Conservation (phyloP, 2,113 vertebrate genomes). For the Paralichthys olivaceus region DNA sequence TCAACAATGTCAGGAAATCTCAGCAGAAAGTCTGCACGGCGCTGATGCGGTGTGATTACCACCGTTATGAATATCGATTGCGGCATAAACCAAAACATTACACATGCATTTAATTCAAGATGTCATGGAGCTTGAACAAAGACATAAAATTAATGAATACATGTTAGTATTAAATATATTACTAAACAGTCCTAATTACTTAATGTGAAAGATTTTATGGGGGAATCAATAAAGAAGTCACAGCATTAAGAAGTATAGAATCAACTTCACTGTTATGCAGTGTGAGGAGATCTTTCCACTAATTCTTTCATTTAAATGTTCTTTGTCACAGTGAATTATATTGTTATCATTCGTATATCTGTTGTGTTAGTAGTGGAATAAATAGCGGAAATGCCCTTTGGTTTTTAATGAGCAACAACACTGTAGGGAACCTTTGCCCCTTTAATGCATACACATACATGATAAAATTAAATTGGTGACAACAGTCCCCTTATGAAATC, state of each 20-base stretch:
- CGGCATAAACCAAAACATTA: constrained; percentile 39
- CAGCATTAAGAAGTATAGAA: background rate
- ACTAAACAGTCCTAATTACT: constrained; percentile 55
- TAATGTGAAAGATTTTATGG: constrained; percentile 45
- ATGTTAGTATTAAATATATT: constrained; percentile 28
- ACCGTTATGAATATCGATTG: constrained; percentile 61
- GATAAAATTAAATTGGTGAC: too few relatives aligned
- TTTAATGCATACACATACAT: too few relatives aligned
- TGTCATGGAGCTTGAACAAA: constrained; percentile 7
- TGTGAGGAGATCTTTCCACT: background rate
- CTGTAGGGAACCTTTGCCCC: background rate
- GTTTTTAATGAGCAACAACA: constrained; percentile 17
- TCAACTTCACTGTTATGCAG: background rate
- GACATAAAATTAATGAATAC: constrained; percentile 37
- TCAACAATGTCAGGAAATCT: constrained; percentile 48
- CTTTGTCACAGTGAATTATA: constrained; percentile 7
- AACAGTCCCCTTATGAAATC: too few relatives aligned
- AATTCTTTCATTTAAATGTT: background rate
- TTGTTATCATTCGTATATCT: background rate
- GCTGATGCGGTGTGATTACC: constrained; percentile 36
- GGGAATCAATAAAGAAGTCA: constrained; percentile 42
- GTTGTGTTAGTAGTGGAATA: background rate
- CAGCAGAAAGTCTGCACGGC: constrained; percentile 4
- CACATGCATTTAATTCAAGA: constrained; percentile 39
- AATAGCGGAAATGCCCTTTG: constrained; percentile 18